Base-by-base conservation (phyloP, 2,888 invertebrate genomes). In the Phytoseiulus persimilis region DNA sequence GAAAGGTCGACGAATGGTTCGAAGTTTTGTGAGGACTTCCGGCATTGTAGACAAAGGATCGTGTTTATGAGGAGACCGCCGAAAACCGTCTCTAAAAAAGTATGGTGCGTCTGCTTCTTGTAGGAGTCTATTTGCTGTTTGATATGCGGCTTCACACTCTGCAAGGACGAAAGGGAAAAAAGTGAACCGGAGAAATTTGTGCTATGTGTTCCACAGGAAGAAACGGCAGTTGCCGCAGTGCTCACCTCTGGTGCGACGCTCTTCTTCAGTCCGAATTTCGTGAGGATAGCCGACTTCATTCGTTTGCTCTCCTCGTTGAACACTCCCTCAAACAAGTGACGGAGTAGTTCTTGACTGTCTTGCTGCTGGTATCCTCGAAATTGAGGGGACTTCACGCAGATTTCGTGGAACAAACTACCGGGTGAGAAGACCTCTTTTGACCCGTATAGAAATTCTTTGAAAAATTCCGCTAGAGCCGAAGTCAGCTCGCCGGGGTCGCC, bases 1-100 rank as follows among this genome's bases (percentile, higher is more conserved):
- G 98, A 98, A 91, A 99, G 94, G 93, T 99, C 99, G 90, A 98
- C 94, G 93, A 99, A 99, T 92, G 96, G 96, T 93, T 99, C 99
- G 90, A 96, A 95, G 28, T 96, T 94, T 92, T 96, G 95, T 0
- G 97, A 97, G 23, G 95, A 95, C 93, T 96, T 92, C 90, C 95
- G 94, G 92, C 99, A 99, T 91, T 96, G 96, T 92, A 96, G 95
- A 92, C 98, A 99, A 90, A 96, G 95, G 46, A 94, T 92, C 0
- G 96, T 96, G 46, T 97, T 98, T 0, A 98, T 96, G 28, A 98
- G 94, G 92, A 96, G 95, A 0, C 99, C 99, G 45, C 97, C 95
- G 94, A 99, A 99, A 90, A 99, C 95, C 92, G 96, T 95, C 93
- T 99, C 98, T 11, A 94, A 92, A 90, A 94, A 92, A 0, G 94